Evolutionary conservation across 2,797 vertebrate species (phyloP).

Genomic region (Gymnocypris eckloni): DNA sequence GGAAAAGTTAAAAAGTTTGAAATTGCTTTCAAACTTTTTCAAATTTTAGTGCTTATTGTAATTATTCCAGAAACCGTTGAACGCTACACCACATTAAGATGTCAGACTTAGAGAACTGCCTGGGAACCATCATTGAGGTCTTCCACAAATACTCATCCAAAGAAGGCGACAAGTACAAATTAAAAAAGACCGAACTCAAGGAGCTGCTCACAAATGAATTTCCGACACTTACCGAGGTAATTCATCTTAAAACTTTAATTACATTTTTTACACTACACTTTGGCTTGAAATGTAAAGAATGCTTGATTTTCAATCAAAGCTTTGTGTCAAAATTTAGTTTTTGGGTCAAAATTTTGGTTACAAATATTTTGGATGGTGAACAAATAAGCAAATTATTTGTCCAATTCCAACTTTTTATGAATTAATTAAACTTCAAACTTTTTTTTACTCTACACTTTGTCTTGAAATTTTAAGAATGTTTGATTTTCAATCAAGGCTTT

Average conservation of each 20-base stretch:
- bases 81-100: slow-evolving; percentile 63
- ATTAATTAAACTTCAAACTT: not conserved
- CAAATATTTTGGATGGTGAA: not conserved
- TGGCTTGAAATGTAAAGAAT: not conserved
- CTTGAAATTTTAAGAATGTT: not conserved
- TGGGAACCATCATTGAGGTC: slow-evolving; percentile 79
- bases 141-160: slow-evolving; percentile 85
- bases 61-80: slow-evolving; percentile 18
- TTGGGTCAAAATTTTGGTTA: not conserved
- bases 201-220: slow-evolving; percentile 84
- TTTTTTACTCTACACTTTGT: not conserved
- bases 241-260: slow-evolving; percentile 41
- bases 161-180: slow-evolving; percentile 86
- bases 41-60: not conserved
- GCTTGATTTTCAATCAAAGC: not conserved
- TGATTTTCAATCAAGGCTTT: not conserved
- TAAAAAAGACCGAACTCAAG: slow-evolving; percentile 88
- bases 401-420: not conserved
- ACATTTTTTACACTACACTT: not conserved
- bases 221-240: slow-evolving; percentile 79
- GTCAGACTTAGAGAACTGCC: slow-evolving; percentile 85
- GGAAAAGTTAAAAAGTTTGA: slow-evolving; percentile 13
- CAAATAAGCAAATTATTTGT: too few relatives aligned
- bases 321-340: not conserved
- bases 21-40: slow-evolving; percentile 14